These are phyloP conservation scores for Cremastinae sp. DNA, from an alignment of 2,888 invertebrate genomes.

Conservation along the genomic window DNA sequence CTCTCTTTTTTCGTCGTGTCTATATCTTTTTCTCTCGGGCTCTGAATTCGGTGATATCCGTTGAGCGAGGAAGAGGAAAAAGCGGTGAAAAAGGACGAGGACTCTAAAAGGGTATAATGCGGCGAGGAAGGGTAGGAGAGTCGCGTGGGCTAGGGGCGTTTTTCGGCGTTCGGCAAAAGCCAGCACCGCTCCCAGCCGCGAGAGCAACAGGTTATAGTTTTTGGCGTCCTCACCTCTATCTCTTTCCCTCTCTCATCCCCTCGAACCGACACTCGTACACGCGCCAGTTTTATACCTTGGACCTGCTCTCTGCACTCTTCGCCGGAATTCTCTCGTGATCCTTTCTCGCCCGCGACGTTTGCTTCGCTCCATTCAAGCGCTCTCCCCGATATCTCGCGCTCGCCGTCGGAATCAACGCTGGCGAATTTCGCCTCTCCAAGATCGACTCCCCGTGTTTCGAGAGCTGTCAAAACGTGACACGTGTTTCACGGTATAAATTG, in stretches of 20 bases:
- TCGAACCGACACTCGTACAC: conserved; percentile 21
- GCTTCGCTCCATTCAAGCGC: conserved; percentile 58
- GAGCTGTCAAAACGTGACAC: background rate
- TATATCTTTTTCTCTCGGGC: conserved; percentile 3
- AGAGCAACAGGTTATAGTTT: conserved; percentile 80
- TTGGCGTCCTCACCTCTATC: conserved; percentile 74
- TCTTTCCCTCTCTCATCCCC: conserved; percentile 39
- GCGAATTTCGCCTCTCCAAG: background rate
- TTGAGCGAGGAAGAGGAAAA: background rate
- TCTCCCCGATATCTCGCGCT: conserved; percentile 62
- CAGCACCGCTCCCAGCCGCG: conserved; percentile 53
- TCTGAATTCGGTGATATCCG: conserved; percentile 24
- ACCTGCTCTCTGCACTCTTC: conserved; percentile 43
- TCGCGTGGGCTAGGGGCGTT: conserved; percentile 61
- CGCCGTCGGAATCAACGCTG: conserved; percentile 31
- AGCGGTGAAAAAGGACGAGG: conserved; percentile 38
- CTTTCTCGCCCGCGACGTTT: conserved; percentile 52
- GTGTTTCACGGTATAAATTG: background rate
- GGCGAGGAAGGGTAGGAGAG: conserved; percentile 29
- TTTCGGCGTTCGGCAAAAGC: conserved; percentile 54
- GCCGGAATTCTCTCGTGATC: conserved; percentile 12
- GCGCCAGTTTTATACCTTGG: conserved; percentile 40
- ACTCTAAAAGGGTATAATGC: conserved; percentile 35
- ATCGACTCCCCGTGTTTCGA: background rate
- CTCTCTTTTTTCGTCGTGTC: background rate